These are phyloP conservation scores for Pogona vitticeps DNA, from an alignment of 2,113 vertebrate genomes.

Conservation along the genomic window DNA sequence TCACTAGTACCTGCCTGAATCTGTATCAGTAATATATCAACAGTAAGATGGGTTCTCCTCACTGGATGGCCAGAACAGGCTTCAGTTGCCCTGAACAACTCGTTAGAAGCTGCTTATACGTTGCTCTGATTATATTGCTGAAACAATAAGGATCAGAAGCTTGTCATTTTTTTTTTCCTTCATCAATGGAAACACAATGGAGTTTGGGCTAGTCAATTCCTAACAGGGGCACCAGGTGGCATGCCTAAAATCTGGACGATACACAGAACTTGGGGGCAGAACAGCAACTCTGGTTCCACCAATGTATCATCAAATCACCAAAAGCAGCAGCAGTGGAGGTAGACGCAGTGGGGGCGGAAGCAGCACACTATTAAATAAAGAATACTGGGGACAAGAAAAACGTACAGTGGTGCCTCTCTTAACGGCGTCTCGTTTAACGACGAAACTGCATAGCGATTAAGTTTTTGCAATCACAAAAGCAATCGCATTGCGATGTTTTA, in stretches of 20 bases:
- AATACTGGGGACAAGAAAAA: constrained; percentile 25
- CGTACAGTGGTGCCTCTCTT: constrained; percentile 15
- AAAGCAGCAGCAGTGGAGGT: constrained; percentile 1
- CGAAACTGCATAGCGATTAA: too few species aligned
- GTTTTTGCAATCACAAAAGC: too few species aligned
- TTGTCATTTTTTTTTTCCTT: neutral
- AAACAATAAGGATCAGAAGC: neutral
- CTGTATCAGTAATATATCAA: too few species aligned
- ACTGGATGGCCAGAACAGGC: neutral
- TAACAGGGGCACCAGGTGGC: too few species aligned
- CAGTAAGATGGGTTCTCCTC: too few species aligned
- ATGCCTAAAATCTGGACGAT: neutral
- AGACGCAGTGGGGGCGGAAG: neutral
- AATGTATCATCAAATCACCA: neutral
- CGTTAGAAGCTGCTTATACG: neutral
- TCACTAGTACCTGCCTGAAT: too few species aligned
- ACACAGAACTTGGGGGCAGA: neutral
- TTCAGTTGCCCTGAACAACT: neutral
- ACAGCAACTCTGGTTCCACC: neutral
- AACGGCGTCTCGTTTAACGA: too few species aligned
- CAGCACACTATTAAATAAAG: neutral
- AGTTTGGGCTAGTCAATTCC: neutral
- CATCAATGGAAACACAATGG: too few species aligned
- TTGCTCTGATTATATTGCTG: neutral
- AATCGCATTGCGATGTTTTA: too few species aligned